Percentiles rank a stretch among this genome's conserved stretches.
These are phyloP conservation scores for Cuculus canorus DNA, from an alignment of 2,797 vertebrate species.

Conservation along the genomic window DNA sequence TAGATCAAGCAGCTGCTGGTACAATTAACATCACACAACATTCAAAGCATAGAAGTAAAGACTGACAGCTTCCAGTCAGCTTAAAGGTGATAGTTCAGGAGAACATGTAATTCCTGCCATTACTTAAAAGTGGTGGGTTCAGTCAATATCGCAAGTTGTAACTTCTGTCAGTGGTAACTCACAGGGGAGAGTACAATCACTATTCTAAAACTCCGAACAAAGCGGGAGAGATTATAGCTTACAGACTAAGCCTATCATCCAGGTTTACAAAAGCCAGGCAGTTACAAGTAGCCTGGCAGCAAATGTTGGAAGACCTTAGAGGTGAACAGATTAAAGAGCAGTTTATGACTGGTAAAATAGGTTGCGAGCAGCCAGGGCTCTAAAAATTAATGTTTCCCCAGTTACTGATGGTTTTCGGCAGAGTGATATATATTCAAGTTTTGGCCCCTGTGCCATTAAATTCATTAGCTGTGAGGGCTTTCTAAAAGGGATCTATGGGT, in stretches of 20 bases:
- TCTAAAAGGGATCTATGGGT: slow-evolving; percentile 22
- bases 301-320: slow-evolving; percentile 45
- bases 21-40: not conserved
- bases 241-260: not conserved
- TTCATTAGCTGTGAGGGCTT: slow-evolving; percentile 52
- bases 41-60: not conserved
- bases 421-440: slow-evolving; percentile 38
- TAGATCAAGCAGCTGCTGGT: not conserved
- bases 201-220: not conserved
- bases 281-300: slow-evolving; percentile 24
- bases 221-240: slow-evolving; percentile 14
- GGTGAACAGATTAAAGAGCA: slow-evolving; percentile 53
- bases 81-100: not conserved
- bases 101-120: slow-evolving; percentile 20
- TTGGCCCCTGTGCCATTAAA: slow-evolving; percentile 49
- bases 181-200: not conserved
- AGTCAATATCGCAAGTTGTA: not conserved
- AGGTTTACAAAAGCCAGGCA: slow-evolving; percentile 30
- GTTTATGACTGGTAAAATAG: slow-evolving; percentile 50
- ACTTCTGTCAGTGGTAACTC: slow-evolving; percentile 4
- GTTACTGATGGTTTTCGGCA: slow-evolving; percentile 11
- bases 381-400: slow-evolving; percentile 49
- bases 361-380: not conserved
- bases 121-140: slow-evolving; percentile 34
- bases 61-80: not conserved